Evolutionary conservation across 1,140 invertebrate species (phyloP), one percentile per base, ranked within the genome.

Genomic region (Bemisia tabaci): DNA sequence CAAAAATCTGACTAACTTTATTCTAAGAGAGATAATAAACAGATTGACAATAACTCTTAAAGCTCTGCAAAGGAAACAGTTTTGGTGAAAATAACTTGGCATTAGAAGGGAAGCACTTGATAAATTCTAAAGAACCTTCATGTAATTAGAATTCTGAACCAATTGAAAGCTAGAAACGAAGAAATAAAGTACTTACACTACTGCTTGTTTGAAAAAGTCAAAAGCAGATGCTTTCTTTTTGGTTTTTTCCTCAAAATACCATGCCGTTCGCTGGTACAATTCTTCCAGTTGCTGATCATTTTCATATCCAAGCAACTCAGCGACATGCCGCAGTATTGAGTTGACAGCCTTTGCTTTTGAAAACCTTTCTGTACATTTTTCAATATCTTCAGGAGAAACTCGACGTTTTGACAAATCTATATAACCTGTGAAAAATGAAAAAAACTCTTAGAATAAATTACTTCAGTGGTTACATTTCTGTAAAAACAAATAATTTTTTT

Each of bases 331-430:
- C 22, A 99, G 80, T 75, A 99, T 97, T 27, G 95, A 98, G 79
- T 98, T 98, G 58, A 98, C 95, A 62, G 95, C 94, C 82, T 99
- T 99, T 1, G 95, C 96, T 80, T 98, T 98, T 0, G 95, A 93
- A 81, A 94, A 99, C 74, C 97, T 87, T 77, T 99, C 97, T 76
- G 95, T 97, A 79, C 97, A 99, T 78, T 97, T 96, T 70, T 95
- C 88, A 60, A 98, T 90, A 80, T 99, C 97, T 81, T 99, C 97
- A 1, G 92, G 86, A 11, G 96, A 97, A 0, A 99, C 97, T 81
- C 97, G 86, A 79, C 97, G 85, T 82, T 99, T 99, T 66, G 96
- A 98, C 69, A 99, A 84, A 87, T 99, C 97, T 78, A 99, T 99
- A 75, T 99, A 99, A 74, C 96, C 92, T 94, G 76, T 12, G 67